These are phyloP conservation scores for Drosophila sordidula DNA, from an alignment of 2,888 invertebrate species.

Conservation along the genomic window DNA sequence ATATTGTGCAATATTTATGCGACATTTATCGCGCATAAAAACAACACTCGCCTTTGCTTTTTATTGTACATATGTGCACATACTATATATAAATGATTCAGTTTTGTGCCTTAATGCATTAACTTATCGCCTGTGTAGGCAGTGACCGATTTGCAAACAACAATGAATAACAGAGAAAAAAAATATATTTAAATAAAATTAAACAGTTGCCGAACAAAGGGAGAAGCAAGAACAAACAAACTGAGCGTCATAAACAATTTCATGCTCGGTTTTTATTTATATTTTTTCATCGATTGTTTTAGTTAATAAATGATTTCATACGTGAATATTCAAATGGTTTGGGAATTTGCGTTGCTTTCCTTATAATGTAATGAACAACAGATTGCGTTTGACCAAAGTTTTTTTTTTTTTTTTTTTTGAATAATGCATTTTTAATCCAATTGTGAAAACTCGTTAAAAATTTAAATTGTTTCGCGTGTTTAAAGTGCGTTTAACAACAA, in stretches of 20 bases:
- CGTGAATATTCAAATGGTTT: constrained; percentile 9
- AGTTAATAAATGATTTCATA: constrained; percentile 20
- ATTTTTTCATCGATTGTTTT: constrained; percentile 2
- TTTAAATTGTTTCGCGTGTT: constrained; percentile 13
- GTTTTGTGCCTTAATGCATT: constrained; percentile 42
- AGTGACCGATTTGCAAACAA: constrained; percentile 44
- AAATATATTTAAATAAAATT: constrained; percentile 35
- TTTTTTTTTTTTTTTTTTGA: neutral
- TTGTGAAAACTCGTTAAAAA: constrained; percentile 1
- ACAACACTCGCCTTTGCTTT: constrained; percentile 4
- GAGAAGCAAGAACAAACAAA: constrained; percentile 15
- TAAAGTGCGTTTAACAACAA: constrained; percentile 16
- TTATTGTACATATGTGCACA: neutral
- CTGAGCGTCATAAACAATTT: constrained; percentile 13
- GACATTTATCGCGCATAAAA: constrained; percentile 44
- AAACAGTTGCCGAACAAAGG: constrained; percentile 43
- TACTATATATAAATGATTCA: constrained; percentile 13
- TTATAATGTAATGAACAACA: constrained; percentile 1
- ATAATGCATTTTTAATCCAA: constrained; percentile 22
- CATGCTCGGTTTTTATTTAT: constrained; percentile 1
- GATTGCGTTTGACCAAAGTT: neutral
- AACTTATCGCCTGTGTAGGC: constrained; percentile 43
- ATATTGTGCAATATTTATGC: constrained; percentile 48
- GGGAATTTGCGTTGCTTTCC: neutral
- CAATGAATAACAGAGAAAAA: constrained; percentile 17